Conservation (phyloP, 2,888 invertebrate genomes). For the Drosophila pullipes region DNA sequence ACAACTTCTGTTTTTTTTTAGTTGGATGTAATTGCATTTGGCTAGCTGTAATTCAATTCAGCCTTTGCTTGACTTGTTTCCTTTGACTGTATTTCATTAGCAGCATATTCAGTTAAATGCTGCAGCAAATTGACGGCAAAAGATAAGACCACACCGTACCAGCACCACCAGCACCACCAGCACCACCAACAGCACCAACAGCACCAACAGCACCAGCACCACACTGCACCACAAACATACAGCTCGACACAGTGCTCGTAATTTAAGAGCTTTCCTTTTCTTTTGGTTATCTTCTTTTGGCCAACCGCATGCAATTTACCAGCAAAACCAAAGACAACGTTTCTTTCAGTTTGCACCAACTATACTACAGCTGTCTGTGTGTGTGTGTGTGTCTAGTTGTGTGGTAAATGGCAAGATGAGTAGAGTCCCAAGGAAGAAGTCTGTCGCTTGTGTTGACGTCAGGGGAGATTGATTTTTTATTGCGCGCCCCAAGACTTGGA, state of each 20-base stretch:
- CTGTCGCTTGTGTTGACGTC: constrained; percentile 59
- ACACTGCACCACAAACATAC: constrained; percentile 21
- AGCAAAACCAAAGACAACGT: constrained; percentile 49
- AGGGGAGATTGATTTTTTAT: constrained; percentile 68
- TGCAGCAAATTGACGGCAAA: constrained; percentile 46
- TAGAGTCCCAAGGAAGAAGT: constrained; percentile 12
- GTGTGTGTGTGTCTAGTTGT: neutral
- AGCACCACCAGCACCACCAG: constrained; percentile 16
- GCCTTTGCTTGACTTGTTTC: constrained; percentile 37
- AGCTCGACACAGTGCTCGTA: constrained; percentile 6
- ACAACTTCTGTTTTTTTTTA: constrained; percentile 71
- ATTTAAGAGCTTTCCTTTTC: constrained; percentile 29
- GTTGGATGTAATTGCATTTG: constrained; percentile 74
- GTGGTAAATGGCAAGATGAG: constrained; percentile 46
- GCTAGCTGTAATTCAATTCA: constrained; percentile 67
- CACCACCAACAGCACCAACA: neutral
- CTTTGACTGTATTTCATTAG: constrained; percentile 65
- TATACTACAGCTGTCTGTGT: constrained; percentile 1
- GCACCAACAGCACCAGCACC: neutral
- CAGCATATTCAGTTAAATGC: constrained; percentile 56
- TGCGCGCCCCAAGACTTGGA: constrained; percentile 15
- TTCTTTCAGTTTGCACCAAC: constrained; percentile 30
- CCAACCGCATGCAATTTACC: constrained; percentile 62
- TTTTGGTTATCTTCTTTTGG: constrained; percentile 23
- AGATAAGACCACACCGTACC: constrained; percentile 13